Conservation (phyloP, 2,888 invertebrate species). For the Hymenopus coronatus region DNA sequence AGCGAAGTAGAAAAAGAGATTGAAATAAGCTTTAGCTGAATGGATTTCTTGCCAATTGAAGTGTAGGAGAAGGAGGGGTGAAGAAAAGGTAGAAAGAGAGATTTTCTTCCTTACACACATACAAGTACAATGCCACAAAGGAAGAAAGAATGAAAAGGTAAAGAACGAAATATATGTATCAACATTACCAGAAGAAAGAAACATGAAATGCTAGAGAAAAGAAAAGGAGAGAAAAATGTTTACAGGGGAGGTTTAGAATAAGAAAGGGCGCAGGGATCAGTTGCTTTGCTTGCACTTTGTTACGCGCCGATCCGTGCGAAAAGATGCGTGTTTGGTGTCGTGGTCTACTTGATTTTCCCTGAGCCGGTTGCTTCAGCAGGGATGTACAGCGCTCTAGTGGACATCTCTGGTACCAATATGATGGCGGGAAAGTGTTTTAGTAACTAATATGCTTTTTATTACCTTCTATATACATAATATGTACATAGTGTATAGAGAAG, state of each 20-base stretch:
- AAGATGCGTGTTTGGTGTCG: not conserved
- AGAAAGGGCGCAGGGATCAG: not conserved
- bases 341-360: not conserved
- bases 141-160: not conserved
- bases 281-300: not conserved
- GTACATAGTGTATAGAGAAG: too few species aligned
- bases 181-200: slow-evolving; percentile 15
- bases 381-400: not conserved
- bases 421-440: too few species aligned
- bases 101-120: slow-evolving; percentile 8
- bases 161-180: slow-evolving; percentile 10
- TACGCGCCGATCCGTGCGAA: not conserved
- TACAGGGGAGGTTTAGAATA: slow-evolving; percentile 17
- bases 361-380: not conserved
- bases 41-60: slow-evolving; percentile 23
- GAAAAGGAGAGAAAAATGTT: slow-evolving; percentile 2
- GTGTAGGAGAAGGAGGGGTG: not conserved
- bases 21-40: slow-evolving; percentile 15
- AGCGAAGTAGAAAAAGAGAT: slow-evolving; percentile 26
- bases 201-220: not conserved
- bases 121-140: not conserved
- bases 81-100: not conserved
- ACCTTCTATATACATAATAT: too few species aligned
- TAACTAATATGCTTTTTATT: too few species aligned
- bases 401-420: too few species aligned